Evolutionary conservation across 2,113 vertebrate species (phyloP), one percentile per base, ranked within the genome.

Genomic region (Apaloderma vittatum): DNA sequence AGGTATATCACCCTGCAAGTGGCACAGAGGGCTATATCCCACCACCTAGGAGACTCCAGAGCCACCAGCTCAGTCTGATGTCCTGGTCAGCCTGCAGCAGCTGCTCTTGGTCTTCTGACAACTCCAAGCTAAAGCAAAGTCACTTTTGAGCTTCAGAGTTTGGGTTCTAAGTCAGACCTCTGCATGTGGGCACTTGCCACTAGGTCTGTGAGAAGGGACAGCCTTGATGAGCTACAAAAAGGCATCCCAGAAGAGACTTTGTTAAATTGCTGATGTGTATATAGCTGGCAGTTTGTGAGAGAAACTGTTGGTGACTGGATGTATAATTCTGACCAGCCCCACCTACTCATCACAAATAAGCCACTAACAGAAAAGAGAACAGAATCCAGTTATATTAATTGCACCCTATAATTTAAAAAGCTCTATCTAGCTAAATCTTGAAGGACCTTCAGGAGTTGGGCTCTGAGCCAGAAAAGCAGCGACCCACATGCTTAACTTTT

Each of bases 391-490:
- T 72, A 11, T 18, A 51, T 32, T 79, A 58, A 86, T 79, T 91
- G 51, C 9, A 40, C 46, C 1, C 0, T 54, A 57, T 78, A 5
- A 26, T 82, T 65, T 93, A 43, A 91, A 67, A 66, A 83, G 46
- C 49, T 73, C 52, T 76, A 40, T n/a, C 77, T 66, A 65, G 54
- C 51, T 94, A 51, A 73, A 71, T 92, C 81, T 88, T 86, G 67
- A 92, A 90, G 67, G 77, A 70, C 81, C 61, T 83, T 90, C 58
- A 81, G 65, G 76, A 84, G 18, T 4, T 85, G 55, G 61, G 63
- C 67, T 83, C 46, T 55, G 63, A 74, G 88, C 85, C 75, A 88
- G 70, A 54, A 88, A 91, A 94, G 57, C 23, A 27, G 45, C 68
- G 94, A 90, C 85, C 52, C 74, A 54, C 23, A 40, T 54, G 66